These are phyloP conservation scores for Odontocolon sp. DNA, from an alignment of 2,888 invertebrate genomes.

Conservation along the genomic window DNA sequence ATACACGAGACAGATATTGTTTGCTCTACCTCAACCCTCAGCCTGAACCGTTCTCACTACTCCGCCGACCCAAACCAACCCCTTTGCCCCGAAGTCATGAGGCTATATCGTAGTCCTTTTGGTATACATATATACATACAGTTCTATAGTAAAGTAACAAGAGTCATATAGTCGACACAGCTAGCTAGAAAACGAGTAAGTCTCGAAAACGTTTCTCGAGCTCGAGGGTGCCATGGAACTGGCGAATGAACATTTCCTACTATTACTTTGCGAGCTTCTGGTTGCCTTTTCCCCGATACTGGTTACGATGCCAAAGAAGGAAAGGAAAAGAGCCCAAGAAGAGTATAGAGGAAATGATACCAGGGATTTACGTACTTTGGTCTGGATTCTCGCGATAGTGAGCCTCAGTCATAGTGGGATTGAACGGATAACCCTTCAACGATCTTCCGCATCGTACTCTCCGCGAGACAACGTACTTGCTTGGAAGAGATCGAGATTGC, in stretches of 20 bases:
- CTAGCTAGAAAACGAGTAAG: conserved; percentile 39
- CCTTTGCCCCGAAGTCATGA: conserved; percentile 49
- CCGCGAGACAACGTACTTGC: conserved; percentile 85
- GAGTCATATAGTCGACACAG: background rate
- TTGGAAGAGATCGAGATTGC: conserved; percentile 85
- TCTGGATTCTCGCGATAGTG: conserved; percentile 86
- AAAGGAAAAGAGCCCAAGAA: background rate
- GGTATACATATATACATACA: background rate
- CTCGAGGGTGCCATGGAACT: conserved; percentile 47
- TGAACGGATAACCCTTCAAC: conserved; percentile 85
- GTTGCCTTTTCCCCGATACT: conserved; percentile 20
- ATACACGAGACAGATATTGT: conserved; percentile 60
- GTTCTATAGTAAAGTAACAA: conserved; percentile 3
- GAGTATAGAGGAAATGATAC: background rate
- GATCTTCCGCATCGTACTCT: conserved; percentile 86
- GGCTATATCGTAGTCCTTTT: conserved; percentile 27
- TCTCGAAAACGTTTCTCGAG: conserved; percentile 45
- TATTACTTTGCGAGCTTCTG: conserved; percentile 52
- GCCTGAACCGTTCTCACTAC: conserved; percentile 38
- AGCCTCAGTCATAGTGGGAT: conserved; percentile 85
- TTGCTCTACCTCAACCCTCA: conserved; percentile 38
- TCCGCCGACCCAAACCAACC: conserved; percentile 37
- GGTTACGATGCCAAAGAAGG: background rate
- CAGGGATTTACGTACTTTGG: conserved; percentile 77
- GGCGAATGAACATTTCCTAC: conserved; percentile 52